Evolutionary conservation across 2,113 vertebrate genomes (phyloP).

Genomic region (Cyanistes caeruleus): DNA sequence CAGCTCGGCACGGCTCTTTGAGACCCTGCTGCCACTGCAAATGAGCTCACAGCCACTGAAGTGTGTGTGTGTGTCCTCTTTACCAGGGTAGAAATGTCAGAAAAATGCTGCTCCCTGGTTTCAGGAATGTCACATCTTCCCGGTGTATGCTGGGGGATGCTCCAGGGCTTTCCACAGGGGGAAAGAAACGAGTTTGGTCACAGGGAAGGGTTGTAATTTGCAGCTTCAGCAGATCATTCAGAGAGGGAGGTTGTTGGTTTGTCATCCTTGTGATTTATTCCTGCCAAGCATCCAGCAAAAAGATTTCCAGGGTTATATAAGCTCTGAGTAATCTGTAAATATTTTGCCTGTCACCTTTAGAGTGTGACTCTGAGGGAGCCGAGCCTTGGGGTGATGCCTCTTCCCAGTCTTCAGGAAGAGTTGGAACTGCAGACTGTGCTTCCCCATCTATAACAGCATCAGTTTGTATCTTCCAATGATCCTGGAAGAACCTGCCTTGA

Average conservation of each 20-base stretch:
- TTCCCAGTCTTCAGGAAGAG: not conserved
- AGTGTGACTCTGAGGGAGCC: not conserved
- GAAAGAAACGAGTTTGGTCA: not conserved
- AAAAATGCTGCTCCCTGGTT: not conserved
- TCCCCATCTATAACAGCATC: not conserved
- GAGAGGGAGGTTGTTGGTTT: not conserved
- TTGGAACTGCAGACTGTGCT: not conserved
- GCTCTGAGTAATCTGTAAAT: constrained; percentile 12
- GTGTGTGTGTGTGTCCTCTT: not conserved
- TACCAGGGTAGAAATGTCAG: not conserved
- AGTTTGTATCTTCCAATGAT: not conserved
- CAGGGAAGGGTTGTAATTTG: constrained; percentile 13
- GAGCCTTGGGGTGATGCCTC: not conserved
- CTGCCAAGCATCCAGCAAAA: not conserved
- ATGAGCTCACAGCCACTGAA: not conserved
- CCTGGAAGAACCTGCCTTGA: not conserved
- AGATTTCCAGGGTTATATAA: constrained; percentile 36
- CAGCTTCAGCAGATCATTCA: not conserved
- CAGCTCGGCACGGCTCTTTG: fast-evolving
- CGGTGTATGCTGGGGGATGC: fast-evolving
- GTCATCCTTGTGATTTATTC: not conserved
- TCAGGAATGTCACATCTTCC: not conserved
- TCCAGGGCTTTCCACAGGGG: not conserved
- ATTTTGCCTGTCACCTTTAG: not conserved
- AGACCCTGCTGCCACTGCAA: not conserved